These are phyloP conservation scores for Macquaria australasica DNA, from an alignment of 2,113 vertebrate genomes.

Conservation along the genomic window DNA sequence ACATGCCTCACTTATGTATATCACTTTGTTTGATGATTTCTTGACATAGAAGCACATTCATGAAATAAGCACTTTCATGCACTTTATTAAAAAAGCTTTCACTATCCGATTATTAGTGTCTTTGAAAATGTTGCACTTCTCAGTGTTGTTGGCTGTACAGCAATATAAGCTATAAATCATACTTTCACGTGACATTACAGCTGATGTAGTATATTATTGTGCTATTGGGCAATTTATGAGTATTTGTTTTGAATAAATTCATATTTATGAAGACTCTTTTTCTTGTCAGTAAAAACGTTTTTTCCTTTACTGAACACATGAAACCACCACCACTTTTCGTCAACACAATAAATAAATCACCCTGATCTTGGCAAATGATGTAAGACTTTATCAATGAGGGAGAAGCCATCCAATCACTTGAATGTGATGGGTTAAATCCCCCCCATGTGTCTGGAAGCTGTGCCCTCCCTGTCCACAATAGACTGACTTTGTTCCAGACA, in stretches of 20 bases:
- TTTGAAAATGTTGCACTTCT: constrained; percentile 7
- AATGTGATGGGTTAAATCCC: constrained; percentile 62
- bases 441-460: constrained; percentile 57
- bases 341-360: background rate
- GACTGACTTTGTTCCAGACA: constrained; percentile 78
- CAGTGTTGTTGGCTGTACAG: background rate
- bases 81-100: constrained; percentile 27
- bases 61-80: background rate
- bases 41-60: background rate
- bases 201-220: background rate
- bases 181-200: background rate
- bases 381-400: constrained; percentile 45
- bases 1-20: background rate
- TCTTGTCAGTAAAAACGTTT: background rate
- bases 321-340: background rate
- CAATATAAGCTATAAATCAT: constrained; percentile 4
- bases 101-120: background rate
- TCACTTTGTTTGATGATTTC: background rate
- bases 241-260: constrained; percentile 29
- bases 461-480: constrained; percentile 63
- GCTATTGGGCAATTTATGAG: background rate
- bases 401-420: constrained; percentile 36
- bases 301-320: background rate
- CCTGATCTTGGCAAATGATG: constrained; percentile 1
- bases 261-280: constrained; percentile 14